A percentile compares a stretch with the other conserved stretches of the same genome.
Evolutionary conservation across 2,888 invertebrate genomes (phyloP).

Genomic region (Nemoura dubitans): DNA sequence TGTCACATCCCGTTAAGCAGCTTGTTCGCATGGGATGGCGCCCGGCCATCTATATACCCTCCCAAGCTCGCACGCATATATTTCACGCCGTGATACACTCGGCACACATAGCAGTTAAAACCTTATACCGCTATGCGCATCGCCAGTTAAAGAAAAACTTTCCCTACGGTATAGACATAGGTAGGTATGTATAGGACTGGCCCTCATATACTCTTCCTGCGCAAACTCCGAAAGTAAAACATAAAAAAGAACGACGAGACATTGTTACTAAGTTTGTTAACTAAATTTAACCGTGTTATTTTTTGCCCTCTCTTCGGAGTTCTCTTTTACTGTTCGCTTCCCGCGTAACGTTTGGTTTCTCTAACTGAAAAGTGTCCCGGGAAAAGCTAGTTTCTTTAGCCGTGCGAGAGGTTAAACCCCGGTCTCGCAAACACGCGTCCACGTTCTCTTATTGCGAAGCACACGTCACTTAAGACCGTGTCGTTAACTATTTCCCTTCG

Average conservation of each 20-base stretch:
- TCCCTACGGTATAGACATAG: neutral
- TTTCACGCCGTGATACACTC: neutral
- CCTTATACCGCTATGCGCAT: neutral
- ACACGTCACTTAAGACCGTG: neutral
- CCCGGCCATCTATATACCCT: neutral
- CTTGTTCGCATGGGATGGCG: neutral
- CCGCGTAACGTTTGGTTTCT: neutral
- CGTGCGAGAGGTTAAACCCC: too few relatives aligned
- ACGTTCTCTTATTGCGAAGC: neutral
- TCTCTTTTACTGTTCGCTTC: too few relatives aligned
- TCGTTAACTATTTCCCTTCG: neutral
- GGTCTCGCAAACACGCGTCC: too few relatives aligned
- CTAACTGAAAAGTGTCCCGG: neutral
- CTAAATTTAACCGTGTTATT: slow-evolving; percentile 4
- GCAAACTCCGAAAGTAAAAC: neutral
- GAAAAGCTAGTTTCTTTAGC: neutral
- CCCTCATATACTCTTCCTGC: neutral
- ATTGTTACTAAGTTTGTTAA: neutral
- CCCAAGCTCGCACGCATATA: neutral
- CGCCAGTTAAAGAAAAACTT: neutral
- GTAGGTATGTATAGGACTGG: neutral
- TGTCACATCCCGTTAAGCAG: neutral
- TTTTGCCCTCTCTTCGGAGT: neutral
- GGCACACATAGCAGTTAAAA: neutral
- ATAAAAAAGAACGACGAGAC: slow-evolving; percentile 1